Base-by-base conservation (phyloP, 2,113 vertebrate genomes). In the Chlamydotis undulata region DNA sequence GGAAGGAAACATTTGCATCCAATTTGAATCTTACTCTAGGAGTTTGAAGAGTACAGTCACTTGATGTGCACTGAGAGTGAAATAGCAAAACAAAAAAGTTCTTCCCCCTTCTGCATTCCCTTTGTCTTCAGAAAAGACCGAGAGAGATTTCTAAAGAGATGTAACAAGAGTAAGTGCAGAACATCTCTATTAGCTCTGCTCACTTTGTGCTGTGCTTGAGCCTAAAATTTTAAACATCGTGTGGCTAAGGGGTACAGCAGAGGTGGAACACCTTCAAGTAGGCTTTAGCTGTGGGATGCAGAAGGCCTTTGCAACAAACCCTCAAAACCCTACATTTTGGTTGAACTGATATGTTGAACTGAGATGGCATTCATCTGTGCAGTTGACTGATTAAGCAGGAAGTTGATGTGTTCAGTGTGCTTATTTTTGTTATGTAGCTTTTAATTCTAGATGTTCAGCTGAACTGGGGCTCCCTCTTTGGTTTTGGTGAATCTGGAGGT, bases 341-440 rank as follows among this genome's bases (percentile, higher is more conserved):
- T 0, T 76, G 57, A 7, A 12, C 47, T 68, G 16, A 6, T 41
- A 41, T 14, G 17, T 0, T 76, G 57, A 8, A 12, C 47, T 68
- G 14, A 6, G 31, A 2, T 2, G 4, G 1, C 21, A 21, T 63
- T 67, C 4, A 10, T 16, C 56, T 19, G 2, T 10, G 14, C 9
- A 19, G 47, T 28, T 84, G 28, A 19, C 41, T 47, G 28, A n/a
- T 31, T 56, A 23, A 3, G 18, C 19, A 35, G 24, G 41, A 56
- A 81, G 33, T 29, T 11, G 23, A 12, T 37, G 41, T 67, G 12
- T 45, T 64, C 39, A 25, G 39, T 3, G 22, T 63, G 60, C 41
- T 75, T 70, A 9, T 50, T 67, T 74, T 65, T 67, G n/a, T 57
- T 63, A 29, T 4, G 24, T 18, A n/a, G 4, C 55, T 78, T 90